phyloP scores from a whole-genome alignment of 2,888 invertebrate genomes.

The Nemurella pictetii region DNA sequence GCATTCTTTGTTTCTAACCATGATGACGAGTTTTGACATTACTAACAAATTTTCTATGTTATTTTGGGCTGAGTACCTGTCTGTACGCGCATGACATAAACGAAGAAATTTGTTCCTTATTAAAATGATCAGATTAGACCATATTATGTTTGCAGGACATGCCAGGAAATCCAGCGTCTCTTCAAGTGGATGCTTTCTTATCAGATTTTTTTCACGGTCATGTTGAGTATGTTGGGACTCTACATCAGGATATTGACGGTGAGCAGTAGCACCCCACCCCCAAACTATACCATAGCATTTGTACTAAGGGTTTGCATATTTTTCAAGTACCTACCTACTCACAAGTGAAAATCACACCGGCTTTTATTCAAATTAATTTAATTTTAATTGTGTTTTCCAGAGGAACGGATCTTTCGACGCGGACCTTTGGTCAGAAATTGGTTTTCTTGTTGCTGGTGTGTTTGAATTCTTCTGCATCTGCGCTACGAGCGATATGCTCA shows the following conservation, averaged over 20 bases:
- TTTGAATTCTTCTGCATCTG: neutral
- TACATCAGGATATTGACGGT: neutral
- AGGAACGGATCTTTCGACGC: neutral
- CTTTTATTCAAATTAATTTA: neutral
- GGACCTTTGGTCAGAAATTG: neutral
- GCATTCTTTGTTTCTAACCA: neutral
- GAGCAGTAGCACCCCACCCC: neutral
- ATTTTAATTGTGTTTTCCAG: neutral
- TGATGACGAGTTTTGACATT: no score
- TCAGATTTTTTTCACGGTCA: neutral
- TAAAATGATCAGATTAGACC: no score
- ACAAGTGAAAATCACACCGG: no score
- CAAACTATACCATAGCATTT: no score
- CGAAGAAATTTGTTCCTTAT: no score
- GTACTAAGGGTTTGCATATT: no score
- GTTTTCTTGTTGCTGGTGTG: neutral
- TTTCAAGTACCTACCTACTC: no score
- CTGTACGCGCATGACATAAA: no score
- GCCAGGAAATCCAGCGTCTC: neutral
- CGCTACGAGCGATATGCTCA: neutral
- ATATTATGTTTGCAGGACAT: neutral
- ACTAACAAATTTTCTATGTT: no score
- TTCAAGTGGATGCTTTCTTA: neutral
- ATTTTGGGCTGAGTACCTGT: no score
- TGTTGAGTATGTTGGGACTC: neutral